phyloP scores from a whole-genome alignment of 2,888 invertebrate genomes.

The Arge pagana region DNA sequence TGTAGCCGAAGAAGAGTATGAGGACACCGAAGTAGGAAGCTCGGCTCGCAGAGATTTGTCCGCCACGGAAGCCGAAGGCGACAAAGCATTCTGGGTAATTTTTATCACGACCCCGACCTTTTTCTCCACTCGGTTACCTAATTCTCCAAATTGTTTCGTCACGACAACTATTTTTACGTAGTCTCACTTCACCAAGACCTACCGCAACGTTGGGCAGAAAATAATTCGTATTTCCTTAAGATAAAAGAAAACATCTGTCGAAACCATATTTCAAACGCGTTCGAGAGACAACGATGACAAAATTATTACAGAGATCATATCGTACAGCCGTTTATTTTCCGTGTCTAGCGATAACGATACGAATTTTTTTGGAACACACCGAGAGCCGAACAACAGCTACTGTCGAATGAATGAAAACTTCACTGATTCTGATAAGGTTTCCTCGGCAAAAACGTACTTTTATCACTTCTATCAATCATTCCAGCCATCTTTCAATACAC shows the following conservation, averaged over 20 bases:
- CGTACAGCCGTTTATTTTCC: too few species aligned
- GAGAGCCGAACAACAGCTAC: too few species aligned
- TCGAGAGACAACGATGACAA: too few species aligned
- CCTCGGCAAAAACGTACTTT: too few species aligned
- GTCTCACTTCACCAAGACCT: background rate
- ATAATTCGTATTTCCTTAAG: background rate
- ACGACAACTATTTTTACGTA: background rate
- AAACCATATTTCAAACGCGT: background rate
- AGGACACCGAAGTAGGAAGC: conserved; percentile 41
- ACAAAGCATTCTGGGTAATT: conserved; percentile 55
- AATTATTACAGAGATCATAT: too few species aligned
- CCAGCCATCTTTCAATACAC: too few species aligned
- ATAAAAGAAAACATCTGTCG: background rate
- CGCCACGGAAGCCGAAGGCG: conserved; percentile 45
- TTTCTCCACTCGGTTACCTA: too few species aligned
- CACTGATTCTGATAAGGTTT: too few species aligned
- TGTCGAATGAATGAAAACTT: too few species aligned
- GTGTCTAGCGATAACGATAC: too few species aligned
- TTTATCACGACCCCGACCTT: background rate
- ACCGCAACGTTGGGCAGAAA: background rate
- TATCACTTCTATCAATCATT: too few species aligned
- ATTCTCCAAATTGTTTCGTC: background rate
- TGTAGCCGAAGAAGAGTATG: conserved; percentile 24
- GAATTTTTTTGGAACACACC: too few species aligned
- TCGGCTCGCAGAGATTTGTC: conserved; percentile 44